Base-by-base conservation (phyloP, 2,797 vertebrate species). In the Poeciliopsis infans region DNA sequence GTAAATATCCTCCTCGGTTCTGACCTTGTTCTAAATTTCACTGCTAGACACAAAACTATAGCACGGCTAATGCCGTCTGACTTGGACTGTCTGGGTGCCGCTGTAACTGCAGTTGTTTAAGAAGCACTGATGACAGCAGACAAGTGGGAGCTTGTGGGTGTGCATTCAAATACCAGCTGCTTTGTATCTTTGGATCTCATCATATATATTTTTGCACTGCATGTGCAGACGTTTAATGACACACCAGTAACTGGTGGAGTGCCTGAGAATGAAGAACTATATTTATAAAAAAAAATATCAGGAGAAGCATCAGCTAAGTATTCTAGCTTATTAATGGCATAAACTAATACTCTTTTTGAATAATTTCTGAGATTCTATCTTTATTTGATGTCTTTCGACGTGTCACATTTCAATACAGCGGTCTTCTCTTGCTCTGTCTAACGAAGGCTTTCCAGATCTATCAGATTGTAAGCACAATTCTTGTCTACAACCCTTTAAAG, bases 1-100 rank as follows among this genome's bases (percentile, higher is more conserved):
- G 81, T 88, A 86, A 86, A 83, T 76, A 83, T 75, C 79, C 80
- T 79, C 82, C 83, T 49, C 57, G 39, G n/a, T 66, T 47, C 76
- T 87, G 90, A 93, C 92, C 92, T 94, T 92, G 92, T 69, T 90
- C 86, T 73, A 85, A 83, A 91, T 92, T 85, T 84, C 84, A 82
- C 79, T 74, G 57, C 59, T 20, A 88, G 85, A 90, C 86, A 86
- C 77, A 88, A 75, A 89, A 83, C 84, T 75, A 77, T 80, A 64
- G 79, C 6, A 0, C 25, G 79, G 82, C 84, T 68, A 57, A 84
- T 81, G 83, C 74, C 77, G 83, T 83, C 86, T 83, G 80, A 86
- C 81, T 82, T 5, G 1, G 64, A 77, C 77, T 84, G 87, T 87
- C 88, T 87, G 85, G 49, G 55, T 87, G 85, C 85, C 85, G 69